Conservation (phyloP, 2,113 vertebrate species). For the Percopsis transmontana region DNA sequence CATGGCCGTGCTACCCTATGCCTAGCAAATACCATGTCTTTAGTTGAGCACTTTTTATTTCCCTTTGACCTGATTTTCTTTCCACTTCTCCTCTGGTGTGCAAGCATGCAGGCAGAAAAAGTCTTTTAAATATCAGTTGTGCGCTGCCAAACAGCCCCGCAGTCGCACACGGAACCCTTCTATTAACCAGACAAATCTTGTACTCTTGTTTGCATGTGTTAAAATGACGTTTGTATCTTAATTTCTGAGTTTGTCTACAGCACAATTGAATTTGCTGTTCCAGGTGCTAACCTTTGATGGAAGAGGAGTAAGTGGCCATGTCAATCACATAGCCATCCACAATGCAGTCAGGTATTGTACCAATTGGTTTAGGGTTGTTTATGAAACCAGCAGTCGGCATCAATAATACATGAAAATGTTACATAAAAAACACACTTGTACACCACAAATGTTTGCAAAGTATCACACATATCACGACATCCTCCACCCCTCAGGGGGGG, state of each 20-base stretch:
- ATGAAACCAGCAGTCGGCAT: slow-evolving; percentile 4
- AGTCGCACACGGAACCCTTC: slow-evolving; percentile 35
- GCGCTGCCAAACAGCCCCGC: slow-evolving; percentile 53
- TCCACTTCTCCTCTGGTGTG: slow-evolving; percentile 38
- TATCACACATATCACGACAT: not conserved
- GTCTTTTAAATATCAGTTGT: slow-evolving; percentile 63
- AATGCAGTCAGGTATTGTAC: slow-evolving; percentile 83
- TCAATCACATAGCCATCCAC: slow-evolving; percentile 87
- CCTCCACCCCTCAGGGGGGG: too few relatives aligned
- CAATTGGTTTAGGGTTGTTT: not conserved
- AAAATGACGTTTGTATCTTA: slow-evolving; percentile 32
- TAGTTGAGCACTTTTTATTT: slow-evolving; percentile 41
- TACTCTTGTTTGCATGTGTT: slow-evolving; percentile 26
- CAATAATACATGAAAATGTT: too few relatives aligned
- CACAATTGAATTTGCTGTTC: slow-evolving; percentile 47
- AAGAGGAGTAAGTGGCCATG: slow-evolving; percentile 89
- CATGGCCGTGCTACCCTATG: slow-evolving; percentile 26
- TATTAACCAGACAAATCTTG: slow-evolving; percentile 34
- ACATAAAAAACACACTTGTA: too few relatives aligned
- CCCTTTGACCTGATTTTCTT: slow-evolving; percentile 56
- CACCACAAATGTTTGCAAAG: too few relatives aligned
- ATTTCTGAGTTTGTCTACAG: slow-evolving; percentile 29
- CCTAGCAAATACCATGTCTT: slow-evolving; percentile 40
- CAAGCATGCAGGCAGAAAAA: slow-evolving; percentile 54
- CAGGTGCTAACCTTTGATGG: slow-evolving; percentile 96